Base-by-base conservation (phyloP, 2,113 vertebrate genomes). In the Phrynocephalus versicolor region DNA sequence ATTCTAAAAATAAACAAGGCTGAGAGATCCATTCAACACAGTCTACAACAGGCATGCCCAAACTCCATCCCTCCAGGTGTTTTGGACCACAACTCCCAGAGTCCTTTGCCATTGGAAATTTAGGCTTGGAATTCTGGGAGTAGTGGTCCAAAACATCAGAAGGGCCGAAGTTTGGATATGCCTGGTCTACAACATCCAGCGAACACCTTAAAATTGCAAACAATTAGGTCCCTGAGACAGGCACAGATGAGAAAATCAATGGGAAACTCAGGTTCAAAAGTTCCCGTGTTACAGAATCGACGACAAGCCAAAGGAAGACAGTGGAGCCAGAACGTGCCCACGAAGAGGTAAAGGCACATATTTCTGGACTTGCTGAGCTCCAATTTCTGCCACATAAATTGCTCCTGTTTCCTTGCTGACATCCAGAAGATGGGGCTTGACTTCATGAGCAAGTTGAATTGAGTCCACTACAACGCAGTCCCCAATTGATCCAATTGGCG, bases 301-400 rank as follows among this genome's bases (percentile, higher is more conserved):
- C 30, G 23, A 9, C 88, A 86, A 88, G 6, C 9, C 1, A 45
- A 45, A 30, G 13, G 0, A 78, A 3, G 60, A 85, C 21, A 82
- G 0, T 18, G 0, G 21, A 0, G 8, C 72, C 80, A 65, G 33
- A 19, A 70, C 21, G 30, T 27, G 25, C 45, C 89, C 82, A 83
- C 30, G 60, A 75, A 55, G 13, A 27, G 33, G 70, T 88, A 92
- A 89, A 4, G 97, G 98, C 9, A 97, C 78, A 1, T 97, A 99
- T 95, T 97, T 99, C 90, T 99, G 98, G 41, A 98, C 98, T 96
- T 99, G 99, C 86, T 96, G 96, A 0, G 98, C 98, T 82, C 98
- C 98, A 3, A 99, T 98, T 92, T 99, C 98, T 6, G 98, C 98
- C 58, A 99, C 97, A 2, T 98, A 99, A 90, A 99, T 85, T 1